phyloP scores from a whole-genome alignment of 2,113 vertebrate species.

The Electrona antarctica region DNA sequence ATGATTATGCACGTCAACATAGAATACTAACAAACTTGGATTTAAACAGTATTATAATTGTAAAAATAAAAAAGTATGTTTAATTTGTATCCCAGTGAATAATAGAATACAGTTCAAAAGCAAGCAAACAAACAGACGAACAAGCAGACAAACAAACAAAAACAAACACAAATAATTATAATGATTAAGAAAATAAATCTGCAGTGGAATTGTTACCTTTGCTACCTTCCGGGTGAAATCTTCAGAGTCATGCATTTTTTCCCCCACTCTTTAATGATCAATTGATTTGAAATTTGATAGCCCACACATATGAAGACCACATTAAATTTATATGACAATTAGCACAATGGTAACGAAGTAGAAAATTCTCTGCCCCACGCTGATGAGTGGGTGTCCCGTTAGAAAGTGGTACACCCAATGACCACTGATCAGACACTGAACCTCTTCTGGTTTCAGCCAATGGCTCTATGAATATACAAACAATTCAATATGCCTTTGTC shows the following conservation, averaged over 20 bases:
- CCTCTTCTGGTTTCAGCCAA: slow-evolving; percentile 44
- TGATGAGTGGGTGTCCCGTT: slow-evolving; percentile 24
- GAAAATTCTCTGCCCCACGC: slow-evolving; percentile 68
- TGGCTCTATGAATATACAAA: slow-evolving; percentile 49
- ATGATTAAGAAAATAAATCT: not conserved
- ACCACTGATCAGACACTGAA: slow-evolving; percentile 41
- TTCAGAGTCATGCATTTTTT: slow-evolving; percentile 68
- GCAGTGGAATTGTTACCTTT: slow-evolving; percentile 61
- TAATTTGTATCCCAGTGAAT: too few species aligned
- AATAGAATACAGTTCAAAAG: not conserved
- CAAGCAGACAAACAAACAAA: not conserved
- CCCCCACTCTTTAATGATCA: slow-evolving; percentile 42
- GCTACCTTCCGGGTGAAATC: slow-evolving; percentile 67
- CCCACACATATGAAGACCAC: slow-evolving; percentile 60
- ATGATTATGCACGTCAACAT: not conserved
- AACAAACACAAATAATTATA: not conserved
- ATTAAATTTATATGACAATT: slow-evolving; percentile 74
- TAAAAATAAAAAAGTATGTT: not conserved
- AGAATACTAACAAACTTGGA: too few species aligned
- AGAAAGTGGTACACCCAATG: slow-evolving; percentile 44
- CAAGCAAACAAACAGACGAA: not conserved
- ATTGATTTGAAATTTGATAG: slow-evolving; percentile 57
- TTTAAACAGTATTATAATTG: not conserved
- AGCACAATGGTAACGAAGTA: slow-evolving; percentile 71
- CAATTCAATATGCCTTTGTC: slow-evolving; percentile 68